phyloP scores from a whole-genome alignment of 2,797 vertebrate species.

The Bradypodion ventrale region DNA sequence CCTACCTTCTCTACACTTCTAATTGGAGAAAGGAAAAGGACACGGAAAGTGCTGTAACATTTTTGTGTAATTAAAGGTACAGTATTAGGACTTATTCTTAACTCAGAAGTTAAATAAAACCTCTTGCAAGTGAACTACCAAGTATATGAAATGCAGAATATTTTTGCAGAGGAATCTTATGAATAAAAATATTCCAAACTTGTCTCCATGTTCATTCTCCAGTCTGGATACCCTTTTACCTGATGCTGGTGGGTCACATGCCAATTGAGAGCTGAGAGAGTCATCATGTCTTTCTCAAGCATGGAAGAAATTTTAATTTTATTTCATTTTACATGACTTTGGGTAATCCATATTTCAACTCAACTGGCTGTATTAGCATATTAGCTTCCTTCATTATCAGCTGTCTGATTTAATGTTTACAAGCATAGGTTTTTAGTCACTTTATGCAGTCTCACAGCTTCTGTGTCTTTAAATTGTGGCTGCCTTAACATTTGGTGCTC shows the following conservation, averaged over 20 bases:
- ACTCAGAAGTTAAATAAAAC: background rate
- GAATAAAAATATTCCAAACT: background rate
- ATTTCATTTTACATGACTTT: background rate
- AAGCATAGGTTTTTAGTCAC: background rate
- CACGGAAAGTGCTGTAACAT: too few relatives aligned
- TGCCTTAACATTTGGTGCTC: background rate
- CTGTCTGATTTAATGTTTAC: background rate
- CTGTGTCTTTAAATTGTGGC: background rate
- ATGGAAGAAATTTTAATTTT: background rate
- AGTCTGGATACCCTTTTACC: background rate
- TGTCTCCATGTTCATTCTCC: background rate
- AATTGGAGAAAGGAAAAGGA: background rate
- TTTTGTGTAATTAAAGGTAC: background rate
- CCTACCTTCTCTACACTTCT: too few relatives aligned
- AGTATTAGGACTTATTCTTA: background rate
- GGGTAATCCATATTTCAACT: conserved; percentile 3
- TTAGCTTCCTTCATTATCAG: background rate
- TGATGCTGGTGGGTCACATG: background rate
- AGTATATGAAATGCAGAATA: background rate
- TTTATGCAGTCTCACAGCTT: background rate
- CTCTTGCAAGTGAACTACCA: background rate
- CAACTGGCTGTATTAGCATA: background rate
- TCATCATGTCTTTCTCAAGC: background rate
- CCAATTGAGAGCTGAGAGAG: background rate
- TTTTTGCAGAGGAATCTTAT: background rate